Evolutionary conservation across 2,888 invertebrate species (phyloP), one percentile per base, ranked within the genome.

Genomic region (Agrenia bidenticulata): DNA sequence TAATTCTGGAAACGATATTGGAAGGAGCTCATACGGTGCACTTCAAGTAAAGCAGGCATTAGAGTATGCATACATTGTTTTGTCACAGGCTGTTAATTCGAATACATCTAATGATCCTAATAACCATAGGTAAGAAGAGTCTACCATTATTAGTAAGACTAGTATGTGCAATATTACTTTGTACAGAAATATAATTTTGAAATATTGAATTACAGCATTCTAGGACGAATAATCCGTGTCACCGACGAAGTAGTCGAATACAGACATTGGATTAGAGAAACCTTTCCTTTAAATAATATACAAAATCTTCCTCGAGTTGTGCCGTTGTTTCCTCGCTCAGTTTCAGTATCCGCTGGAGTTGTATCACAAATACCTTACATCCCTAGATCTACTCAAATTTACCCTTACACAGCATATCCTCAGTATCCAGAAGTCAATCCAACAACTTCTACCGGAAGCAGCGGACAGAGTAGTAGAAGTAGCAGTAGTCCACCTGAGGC

Each of bases 1-100:
- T 50, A 92, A 93, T 70, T 87, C 94, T 17, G 94, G 90, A 73
- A 99, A 99, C 81, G 98, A 98, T 81, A 97, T 99, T 80, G 98
- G 98, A 9, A 88, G 96, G 77, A 95, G 95, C 80, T 96, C 96
- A 78, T 85, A 84, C 81, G 94, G 94, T 65, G 92, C 92, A 72
- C 83, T 96, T 77, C 89, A 90, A 79, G 90, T 91, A 19, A 90
- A 91, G 80, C 89, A 92, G 82, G 94, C 97, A 68, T 99, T 98
- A 83, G 95, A 95, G 82, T 94, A 93, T 84, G 98, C 98, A 67
- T 97, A 92, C 82, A 87, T 89, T 70, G 87, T 88, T 77, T 84
- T 94, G 77, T 86, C 88, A 77, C 88, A 88, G 80, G 89, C 89
- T 70, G 88, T 89, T 70, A 87, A 83, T 77, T 82, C 83, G 63